phyloP scores from a whole-genome alignment of 2,113 vertebrate species.

The Semicossyphus pulcher region DNA sequence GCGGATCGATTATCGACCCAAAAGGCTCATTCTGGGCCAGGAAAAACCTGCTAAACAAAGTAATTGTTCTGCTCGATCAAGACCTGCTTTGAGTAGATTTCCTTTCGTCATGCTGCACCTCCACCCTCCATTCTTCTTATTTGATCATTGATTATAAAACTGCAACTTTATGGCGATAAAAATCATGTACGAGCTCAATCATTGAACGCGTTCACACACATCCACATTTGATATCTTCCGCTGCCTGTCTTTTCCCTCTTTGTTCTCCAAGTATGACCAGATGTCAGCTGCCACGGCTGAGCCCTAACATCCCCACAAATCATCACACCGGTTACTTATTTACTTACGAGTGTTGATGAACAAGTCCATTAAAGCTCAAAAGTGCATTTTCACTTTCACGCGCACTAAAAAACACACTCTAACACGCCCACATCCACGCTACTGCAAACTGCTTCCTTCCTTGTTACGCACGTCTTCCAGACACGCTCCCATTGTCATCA shows the following conservation, averaged over 20 bases:
- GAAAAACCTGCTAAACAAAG: no score
- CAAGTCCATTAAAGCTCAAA: constrained; percentile 9
- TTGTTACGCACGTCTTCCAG: constrained; percentile 49
- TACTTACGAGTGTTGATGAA: constrained; percentile 21
- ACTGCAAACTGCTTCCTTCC: constrained; percentile 48
- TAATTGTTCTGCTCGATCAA: no score
- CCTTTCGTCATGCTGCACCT: constrained; percentile 40
- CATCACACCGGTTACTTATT: constrained; percentile 73
- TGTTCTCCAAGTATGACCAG: constrained; percentile 86
- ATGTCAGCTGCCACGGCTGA: constrained; percentile 82
- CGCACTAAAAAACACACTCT: constrained; percentile 1
- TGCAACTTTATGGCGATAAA: constrained; percentile 20
- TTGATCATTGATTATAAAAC: constrained; percentile 27
- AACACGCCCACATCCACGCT: neutral
- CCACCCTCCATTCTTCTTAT: neutral
- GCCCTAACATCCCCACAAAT: constrained; percentile 82
- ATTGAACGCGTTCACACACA: constrained; percentile 20
- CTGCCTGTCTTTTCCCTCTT: constrained; percentile 59
- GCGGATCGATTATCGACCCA: no score
- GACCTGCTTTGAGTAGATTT: neutral
- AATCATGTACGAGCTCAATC: constrained; percentile 17
- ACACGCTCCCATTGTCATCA: constrained; percentile 68
- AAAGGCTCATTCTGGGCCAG: no score
- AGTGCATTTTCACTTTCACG: neutral
- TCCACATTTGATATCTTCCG: constrained; percentile 53